These are phyloP conservation scores for Synodontis membranacea DNA, from an alignment of 2,113 vertebrate species.

Conservation along the genomic window DNA sequence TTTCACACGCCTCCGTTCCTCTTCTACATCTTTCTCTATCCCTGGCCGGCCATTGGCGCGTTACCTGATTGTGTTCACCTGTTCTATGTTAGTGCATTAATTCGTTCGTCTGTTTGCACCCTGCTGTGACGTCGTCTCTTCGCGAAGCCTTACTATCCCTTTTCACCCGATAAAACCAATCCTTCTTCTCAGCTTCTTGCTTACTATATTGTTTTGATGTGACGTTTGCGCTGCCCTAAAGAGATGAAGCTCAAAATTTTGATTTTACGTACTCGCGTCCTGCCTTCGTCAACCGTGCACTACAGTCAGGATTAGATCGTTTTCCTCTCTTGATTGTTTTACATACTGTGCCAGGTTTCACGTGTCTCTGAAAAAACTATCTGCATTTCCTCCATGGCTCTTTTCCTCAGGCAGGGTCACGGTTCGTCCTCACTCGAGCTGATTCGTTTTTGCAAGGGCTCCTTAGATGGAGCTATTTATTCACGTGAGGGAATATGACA, in stretches of 20 bases:
- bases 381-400: background rate
- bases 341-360: background rate
- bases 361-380: background rate
- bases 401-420: slow-evolving; percentile 3
- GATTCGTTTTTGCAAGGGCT: background rate
- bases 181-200: background rate
- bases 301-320: background rate
- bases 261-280: background rate
- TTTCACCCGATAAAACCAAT: background rate
- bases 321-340: background rate
- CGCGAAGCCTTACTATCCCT: background rate
- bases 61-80: slow-evolving; percentile 8
- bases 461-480: slow-evolving; percentile 15
- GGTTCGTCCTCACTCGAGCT: background rate
- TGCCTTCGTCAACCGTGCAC: background rate
- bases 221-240: background rate
- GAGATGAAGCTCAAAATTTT: background rate
- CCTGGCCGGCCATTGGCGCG: background rate
- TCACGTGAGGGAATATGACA: background rate
- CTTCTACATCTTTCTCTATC: background rate
- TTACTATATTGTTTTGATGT: background rate
- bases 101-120: background rate
- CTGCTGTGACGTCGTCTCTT: background rate
- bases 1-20: background rate
- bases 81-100: background rate